phyloP scores from a whole-genome alignment of 2,113 vertebrate genomes.

The Phalacrocorax pelagicus region DNA sequence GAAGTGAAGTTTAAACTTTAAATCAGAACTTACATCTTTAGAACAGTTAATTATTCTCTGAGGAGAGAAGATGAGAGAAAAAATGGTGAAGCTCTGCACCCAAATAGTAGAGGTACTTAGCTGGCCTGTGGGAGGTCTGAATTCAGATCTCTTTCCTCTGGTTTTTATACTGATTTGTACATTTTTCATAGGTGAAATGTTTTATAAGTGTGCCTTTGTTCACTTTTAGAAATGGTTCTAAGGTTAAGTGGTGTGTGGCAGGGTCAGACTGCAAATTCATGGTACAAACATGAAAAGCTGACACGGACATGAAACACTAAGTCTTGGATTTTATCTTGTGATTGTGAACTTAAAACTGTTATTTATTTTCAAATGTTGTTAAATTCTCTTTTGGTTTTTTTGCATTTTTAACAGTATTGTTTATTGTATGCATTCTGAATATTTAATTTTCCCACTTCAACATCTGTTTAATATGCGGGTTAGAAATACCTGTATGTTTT shows the following conservation, averaged over 20 bases:
- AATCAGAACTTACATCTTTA: background rate
- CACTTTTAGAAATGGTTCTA: background rate
- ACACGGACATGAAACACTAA: background rate
- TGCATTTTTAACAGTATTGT: background rate
- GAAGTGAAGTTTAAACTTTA: background rate
- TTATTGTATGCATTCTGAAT: background rate
- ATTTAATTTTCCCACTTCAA: background rate
- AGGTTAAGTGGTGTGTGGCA: background rate
- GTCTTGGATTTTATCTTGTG: background rate
- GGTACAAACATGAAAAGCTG: background rate
- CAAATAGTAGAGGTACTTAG: background rate
- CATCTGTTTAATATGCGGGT: background rate
- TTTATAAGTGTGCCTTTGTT: background rate
- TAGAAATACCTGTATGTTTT: background rate
- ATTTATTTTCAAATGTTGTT: background rate
- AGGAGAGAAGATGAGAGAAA: background rate
- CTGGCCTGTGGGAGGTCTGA: background rate
- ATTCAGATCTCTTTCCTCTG: background rate
- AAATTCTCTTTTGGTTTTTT: background rate
- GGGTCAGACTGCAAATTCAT: background rate
- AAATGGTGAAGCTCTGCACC: background rate
- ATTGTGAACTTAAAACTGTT: background rate
- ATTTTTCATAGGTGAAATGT: background rate
- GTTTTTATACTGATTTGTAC: background rate
- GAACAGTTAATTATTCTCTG: slow-evolving; percentile 15